Percentiles rank a stretch among this genome's conserved stretches.
These are phyloP conservation scores for Odontomyia ornata DNA, from an alignment of 2,888 invertebrate genomes.

Conservation along the genomic window DNA sequence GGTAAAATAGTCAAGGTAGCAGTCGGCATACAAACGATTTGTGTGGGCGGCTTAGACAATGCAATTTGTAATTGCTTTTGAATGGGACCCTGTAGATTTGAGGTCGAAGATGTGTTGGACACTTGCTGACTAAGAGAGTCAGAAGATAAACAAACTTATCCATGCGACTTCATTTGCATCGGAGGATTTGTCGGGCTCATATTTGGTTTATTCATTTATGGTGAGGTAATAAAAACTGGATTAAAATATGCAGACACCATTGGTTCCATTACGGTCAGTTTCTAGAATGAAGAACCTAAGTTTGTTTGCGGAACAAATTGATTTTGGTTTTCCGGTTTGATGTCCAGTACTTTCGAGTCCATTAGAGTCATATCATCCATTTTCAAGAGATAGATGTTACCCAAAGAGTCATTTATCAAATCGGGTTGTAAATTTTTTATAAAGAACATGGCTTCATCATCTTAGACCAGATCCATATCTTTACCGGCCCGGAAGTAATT, in stretches of 20 bases:
- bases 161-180: not conserved
- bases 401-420: slow-evolving; percentile 60
- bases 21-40: slow-evolving; percentile 24
- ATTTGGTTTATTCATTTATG: not conserved
- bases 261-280: slow-evolving; percentile 55
- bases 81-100: not conserved
- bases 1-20: slow-evolving; percentile 30
- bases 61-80: not conserved
- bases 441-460: slow-evolving; percentile 61
- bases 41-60: not conserved
- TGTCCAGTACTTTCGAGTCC: slow-evolving; percentile 52
- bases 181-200: not conserved
- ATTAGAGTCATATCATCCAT: slow-evolving; percentile 47
- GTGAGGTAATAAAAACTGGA: slow-evolving; percentile 42
- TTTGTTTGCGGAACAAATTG: slow-evolving; percentile 1
- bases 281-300: slow-evolving; percentile 54
- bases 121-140: slow-evolving; percentile 21
- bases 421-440: slow-evolving; percentile 61
- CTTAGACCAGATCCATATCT: slow-evolving; percentile 58
- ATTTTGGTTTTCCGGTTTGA: slow-evolving; percentile 44
- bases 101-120: not conserved
- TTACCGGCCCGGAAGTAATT: slow-evolving; percentile 47
- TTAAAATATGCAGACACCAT: slow-evolving; percentile 57
- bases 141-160: not conserved
- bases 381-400: slow-evolving; percentile 59